Percentiles rank a stretch among this genome's conserved stretches.
Evolutionary conservation across 2,113 vertebrate species (phyloP).

Genomic region (Jacana jacana): DNA sequence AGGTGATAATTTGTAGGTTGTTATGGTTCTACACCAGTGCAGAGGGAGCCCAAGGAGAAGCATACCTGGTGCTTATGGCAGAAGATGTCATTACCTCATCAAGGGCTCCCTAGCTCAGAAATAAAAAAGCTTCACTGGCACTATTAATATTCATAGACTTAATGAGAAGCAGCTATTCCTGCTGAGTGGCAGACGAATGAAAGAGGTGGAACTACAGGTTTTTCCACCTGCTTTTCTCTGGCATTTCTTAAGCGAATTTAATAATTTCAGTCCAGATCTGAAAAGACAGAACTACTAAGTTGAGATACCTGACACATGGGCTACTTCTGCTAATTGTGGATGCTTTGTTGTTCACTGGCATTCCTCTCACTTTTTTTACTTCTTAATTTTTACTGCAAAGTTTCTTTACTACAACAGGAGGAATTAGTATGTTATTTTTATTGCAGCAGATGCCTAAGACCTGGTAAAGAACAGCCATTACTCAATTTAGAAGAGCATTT

Average conservation of each 20-base stretch:
- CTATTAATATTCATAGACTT: not conserved
- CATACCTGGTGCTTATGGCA: not conserved
- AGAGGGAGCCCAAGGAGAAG: not conserved
- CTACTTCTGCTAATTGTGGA: not conserved
- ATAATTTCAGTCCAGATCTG: not conserved
- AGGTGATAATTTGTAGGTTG: not conserved
- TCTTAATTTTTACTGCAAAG: not conserved
- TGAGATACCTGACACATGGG: not conserved
- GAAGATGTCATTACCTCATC: not conserved
- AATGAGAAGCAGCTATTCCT: not conserved
- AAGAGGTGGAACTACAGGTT: not conserved
- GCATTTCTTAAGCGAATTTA: not conserved
- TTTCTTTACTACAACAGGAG: not conserved
- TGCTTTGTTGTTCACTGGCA: not conserved
- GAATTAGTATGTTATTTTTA: not conserved
- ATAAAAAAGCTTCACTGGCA: not conserved
- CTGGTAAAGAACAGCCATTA: not conserved
- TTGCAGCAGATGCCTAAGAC: not conserved
- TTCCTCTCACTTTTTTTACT: not conserved
- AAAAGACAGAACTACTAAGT: not conserved
- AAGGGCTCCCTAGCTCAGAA: not conserved
- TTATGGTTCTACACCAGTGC: not conserved
- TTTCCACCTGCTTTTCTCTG: not conserved
- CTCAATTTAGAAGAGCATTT: not conserved
- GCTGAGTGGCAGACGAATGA: not conserved